Percentiles rank a stretch among this genome's conserved stretches.
Evolutionary conservation across 2,888 invertebrate species (phyloP).

Genomic region (Ptychoptera albimana): DNA sequence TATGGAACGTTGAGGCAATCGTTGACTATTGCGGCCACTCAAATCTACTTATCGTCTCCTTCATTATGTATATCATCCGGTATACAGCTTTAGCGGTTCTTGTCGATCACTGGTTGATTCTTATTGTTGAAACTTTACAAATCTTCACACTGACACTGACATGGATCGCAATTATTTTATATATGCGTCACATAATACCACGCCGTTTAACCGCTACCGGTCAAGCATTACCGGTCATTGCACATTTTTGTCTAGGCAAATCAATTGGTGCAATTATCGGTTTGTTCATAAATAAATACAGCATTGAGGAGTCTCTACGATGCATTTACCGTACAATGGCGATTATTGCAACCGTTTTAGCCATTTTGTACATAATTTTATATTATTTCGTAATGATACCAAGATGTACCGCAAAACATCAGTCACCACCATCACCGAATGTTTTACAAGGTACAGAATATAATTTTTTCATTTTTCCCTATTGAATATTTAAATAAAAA

Average conservation of each 20-base stretch:
- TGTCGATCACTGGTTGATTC: constrained; percentile 44
- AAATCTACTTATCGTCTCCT: constrained; percentile 68
- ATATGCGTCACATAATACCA: constrained; percentile 66
- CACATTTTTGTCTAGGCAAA: constrained; percentile 68
- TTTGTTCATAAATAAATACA: constrained; percentile 29
- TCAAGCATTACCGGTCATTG: constrained; percentile 61
- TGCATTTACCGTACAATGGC: constrained; percentile 48
- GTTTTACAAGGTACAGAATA: constrained; percentile 52
- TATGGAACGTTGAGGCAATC: constrained; percentile 65
- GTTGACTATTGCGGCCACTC: constrained; percentile 71
- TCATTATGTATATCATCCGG: constrained; percentile 62
- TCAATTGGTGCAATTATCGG: constrained; percentile 55
- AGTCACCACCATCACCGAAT: constrained; percentile 45
- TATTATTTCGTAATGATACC: constrained; percentile 64
- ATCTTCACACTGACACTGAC: constrained; percentile 60
- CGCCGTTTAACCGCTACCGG: constrained; percentile 60
- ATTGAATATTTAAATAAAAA: too few species aligned
- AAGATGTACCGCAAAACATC: constrained; percentile 49
- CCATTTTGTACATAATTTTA: constrained; percentile 49
- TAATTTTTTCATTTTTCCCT: too few species aligned
- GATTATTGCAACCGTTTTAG: constrained; percentile 44
- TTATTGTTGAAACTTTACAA: constrained; percentile 55
- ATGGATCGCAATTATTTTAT: constrained; percentile 66
- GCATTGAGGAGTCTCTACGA: constrained; percentile 30
- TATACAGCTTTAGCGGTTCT: constrained; percentile 46